These are phyloP conservation scores for Phainopepla nitens DNA, from an alignment of 2,113 vertebrate species.

Conservation along the genomic window DNA sequence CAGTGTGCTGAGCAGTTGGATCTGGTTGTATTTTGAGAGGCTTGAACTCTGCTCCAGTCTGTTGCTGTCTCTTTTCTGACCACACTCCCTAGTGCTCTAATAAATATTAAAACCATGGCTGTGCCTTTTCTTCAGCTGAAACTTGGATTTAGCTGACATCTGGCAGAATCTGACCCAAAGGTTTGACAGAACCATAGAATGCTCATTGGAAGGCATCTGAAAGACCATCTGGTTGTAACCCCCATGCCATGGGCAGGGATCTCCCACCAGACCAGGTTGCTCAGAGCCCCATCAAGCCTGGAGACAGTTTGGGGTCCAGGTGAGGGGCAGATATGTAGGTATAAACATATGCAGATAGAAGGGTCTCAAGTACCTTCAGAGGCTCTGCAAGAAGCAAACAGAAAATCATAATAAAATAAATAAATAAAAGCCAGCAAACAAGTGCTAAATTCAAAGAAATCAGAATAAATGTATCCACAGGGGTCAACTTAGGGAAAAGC, in stretches of 20 bases:
- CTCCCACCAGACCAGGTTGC: background rate
- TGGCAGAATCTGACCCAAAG: background rate
- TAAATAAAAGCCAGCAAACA: background rate
- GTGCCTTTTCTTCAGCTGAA: background rate
- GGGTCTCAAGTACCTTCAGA: background rate
- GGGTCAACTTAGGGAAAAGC: background rate
- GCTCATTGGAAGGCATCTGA: background rate
- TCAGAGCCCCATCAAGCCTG: background rate
- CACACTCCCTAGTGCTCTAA: background rate
- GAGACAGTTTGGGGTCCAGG: background rate
- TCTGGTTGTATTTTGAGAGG: background rate
- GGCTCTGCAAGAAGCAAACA: background rate
- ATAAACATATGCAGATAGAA: accelerated
- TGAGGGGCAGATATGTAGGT: background rate
- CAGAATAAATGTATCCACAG: background rate
- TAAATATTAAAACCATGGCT: background rate
- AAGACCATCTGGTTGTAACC: background rate
- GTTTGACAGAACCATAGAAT: background rate
- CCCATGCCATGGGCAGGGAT: background rate
- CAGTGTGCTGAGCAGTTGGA: background rate
- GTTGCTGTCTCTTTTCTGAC: background rate
- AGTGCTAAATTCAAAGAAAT: background rate
- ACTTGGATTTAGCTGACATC: background rate
- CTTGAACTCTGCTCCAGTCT: background rate
- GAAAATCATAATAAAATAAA: background rate